phyloP scores from a whole-genome alignment of 1,140 invertebrate genomes.

The Drosophila biarmipes region DNA sequence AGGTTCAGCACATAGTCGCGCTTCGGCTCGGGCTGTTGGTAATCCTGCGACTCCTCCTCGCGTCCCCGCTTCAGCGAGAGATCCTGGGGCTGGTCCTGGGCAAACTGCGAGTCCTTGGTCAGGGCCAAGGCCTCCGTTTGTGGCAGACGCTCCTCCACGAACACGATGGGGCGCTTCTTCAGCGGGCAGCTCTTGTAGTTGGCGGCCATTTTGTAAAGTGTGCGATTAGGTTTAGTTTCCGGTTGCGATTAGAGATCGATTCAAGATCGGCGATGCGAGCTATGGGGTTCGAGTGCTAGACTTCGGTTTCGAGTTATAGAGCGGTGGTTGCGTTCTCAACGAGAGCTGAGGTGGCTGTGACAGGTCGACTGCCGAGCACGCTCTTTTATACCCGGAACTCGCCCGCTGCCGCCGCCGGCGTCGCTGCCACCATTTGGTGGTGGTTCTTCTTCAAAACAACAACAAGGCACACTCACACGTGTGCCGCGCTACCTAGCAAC shows the following conservation, averaged over 20 bases:
- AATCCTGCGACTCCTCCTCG: conserved; percentile 56
- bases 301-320: conserved; percentile 3
- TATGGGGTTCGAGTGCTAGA: conserved; percentile 9
- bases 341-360: conserved; percentile 80
- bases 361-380: conserved; percentile 71
- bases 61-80: conserved; percentile 70
- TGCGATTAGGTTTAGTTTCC: conserved; percentile 25
- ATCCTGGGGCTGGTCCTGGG: conserved; percentile 88
- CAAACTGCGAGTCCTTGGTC: conserved; percentile 59
- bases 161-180: conserved; percentile 93
- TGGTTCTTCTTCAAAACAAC: conserved; percentile 72
- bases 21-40: conserved; percentile 57
- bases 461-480: conserved; percentile 35
- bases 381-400: conserved; percentile 75
- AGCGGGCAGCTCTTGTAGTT: conserved; percentile 95
- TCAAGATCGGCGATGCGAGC: conserved; percentile 9
- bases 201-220: conserved; percentile 56
- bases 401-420: conserved; percentile 22
- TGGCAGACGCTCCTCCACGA: conserved; percentile 84
- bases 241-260: conserved; percentile 11
- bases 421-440: conserved; percentile 60
- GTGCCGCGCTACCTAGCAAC: conserved; percentile 67
- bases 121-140: conserved; percentile 77
- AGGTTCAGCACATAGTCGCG: conserved; percentile 78
- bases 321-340: conserved; percentile 69